Conservation (phyloP, 2,888 invertebrate genomes). For the Criorhina ranunculi region DNA sequence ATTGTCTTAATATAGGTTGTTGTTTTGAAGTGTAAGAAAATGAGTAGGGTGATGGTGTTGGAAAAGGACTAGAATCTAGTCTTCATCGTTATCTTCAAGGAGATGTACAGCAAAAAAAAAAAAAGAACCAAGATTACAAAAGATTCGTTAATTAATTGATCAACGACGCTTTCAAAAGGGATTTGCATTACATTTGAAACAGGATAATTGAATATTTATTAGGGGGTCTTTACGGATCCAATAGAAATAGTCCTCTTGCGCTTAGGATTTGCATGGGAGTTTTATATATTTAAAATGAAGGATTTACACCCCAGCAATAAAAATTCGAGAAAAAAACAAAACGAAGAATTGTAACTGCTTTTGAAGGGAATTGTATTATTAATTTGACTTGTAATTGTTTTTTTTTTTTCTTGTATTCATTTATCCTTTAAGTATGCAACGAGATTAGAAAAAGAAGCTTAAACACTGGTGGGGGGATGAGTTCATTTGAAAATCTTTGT, state of each 20-base stretch:
- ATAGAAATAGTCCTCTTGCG: conserved; percentile 48
- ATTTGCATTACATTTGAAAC: conserved; percentile 77
- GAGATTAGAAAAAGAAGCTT: conserved; percentile 33
- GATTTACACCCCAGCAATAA: conserved; percentile 43
- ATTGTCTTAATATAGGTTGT: conserved; percentile 76
- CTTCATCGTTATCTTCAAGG: conserved; percentile 21
- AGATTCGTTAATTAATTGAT: conserved; percentile 77
- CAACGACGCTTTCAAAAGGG: conserved; percentile 76
- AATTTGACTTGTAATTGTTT: conserved; percentile 56
- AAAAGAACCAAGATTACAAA: conserved; percentile 66
- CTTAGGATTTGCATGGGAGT: conserved; percentile 44
- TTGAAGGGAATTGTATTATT: conserved; percentile 44
- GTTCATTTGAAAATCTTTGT: conserved; percentile 3
- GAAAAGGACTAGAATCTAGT: conserved; percentile 33
- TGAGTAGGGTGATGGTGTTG: conserved; percentile 30
- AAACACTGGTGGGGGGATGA: neutral
- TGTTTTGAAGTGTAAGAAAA: conserved; percentile 71
- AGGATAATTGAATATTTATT: conserved; percentile 79
- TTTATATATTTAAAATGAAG: conserved; percentile 50
- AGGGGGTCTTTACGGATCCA: conserved; percentile 60
- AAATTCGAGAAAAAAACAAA: conserved; percentile 4
- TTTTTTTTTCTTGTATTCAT: conserved; percentile 13
- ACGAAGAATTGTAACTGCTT: conserved; percentile 40
- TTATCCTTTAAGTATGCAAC: conserved; percentile 26
- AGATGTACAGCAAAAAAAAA: conserved; percentile 29